A percentile compares a stretch with the other conserved stretches of the same genome.
These are phyloP conservation scores for Chloroclystis v-ata DNA, from an alignment of 2,888 invertebrate species.

Conservation along the genomic window DNA sequence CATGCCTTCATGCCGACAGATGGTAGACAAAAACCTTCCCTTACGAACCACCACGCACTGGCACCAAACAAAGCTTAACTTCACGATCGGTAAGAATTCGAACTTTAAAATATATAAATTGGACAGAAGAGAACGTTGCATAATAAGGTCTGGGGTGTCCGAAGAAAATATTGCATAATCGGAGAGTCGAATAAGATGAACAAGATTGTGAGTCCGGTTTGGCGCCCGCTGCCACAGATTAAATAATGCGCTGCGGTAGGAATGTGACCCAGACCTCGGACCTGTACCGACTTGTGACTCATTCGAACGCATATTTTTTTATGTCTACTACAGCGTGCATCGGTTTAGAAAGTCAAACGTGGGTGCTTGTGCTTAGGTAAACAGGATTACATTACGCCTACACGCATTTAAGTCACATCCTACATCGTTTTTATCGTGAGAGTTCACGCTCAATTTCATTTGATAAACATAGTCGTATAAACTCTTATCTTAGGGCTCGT, in stretches of 20 bases:
- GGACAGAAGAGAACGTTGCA: slow-evolving; percentile 11
- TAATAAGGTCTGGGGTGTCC: slow-evolving; percentile 19
- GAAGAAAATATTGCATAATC: slow-evolving; percentile 46
- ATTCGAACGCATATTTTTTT: slow-evolving; percentile 47
- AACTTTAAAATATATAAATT: slow-evolving; percentile 14
- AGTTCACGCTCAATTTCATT: slow-evolving; percentile 27
- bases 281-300: slow-evolving; percentile 68
- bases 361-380: slow-evolving; percentile 63
- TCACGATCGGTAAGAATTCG: slow-evolving; percentile 8
- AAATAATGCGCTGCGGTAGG: slow-evolving; percentile 38
- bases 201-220: slow-evolving; percentile 50
- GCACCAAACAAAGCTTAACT: slow-evolving; percentile 22
- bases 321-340: slow-evolving; percentile 35
- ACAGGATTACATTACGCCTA: slow-evolving; percentile 57
- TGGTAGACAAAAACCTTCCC: slow-evolving; percentile 57
- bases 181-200: slow-evolving; percentile 37
- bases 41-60: slow-evolving; percentile 33
- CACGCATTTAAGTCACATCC: slow-evolving; percentile 43
- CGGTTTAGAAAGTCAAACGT: slow-evolving; percentile 65
- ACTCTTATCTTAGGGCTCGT: no score
- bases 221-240: slow-evolving; percentile 35
- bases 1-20: slow-evolving; percentile 71
- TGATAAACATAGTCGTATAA: background rate
- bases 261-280: slow-evolving; percentile 75
- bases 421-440: slow-evolving; percentile 27